Base-by-base conservation (phyloP, 2,888 invertebrate species). In the Syrphus vitripennis region DNA sequence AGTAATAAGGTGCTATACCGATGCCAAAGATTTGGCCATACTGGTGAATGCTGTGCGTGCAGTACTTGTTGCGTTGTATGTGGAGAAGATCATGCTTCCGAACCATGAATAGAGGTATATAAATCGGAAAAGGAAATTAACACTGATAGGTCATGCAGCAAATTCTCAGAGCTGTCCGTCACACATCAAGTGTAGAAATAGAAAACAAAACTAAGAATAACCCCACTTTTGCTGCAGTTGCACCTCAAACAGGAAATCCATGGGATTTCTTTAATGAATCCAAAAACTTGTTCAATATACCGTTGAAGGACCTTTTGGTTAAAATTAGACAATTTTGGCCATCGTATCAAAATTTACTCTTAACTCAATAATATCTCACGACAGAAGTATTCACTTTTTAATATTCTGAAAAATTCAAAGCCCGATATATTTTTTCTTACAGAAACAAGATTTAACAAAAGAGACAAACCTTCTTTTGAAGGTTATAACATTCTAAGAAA, bases 241-340 rank as follows among this genome's bases (percentile, higher is more conserved):
- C 2, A 45, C 21, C 24, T 2, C 45, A 65, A 29, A 14, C 45
- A 45, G 45, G 65, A 24, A 45, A 29, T 65, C 29, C 48, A 5
- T 29, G 45, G n/a, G 42, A 42, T 1, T 42, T 63, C 19, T 16
- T 65, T n/a, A 45, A 31, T 65, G 65, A 42, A 29, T 65, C 65
- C 10, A 26, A 65, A 31, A 65, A 45, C 26, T 12, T 31, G n/a
- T 65, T 65, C 12, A 65, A n/a, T n/a, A n/a, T n/a, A n/a, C n/a
- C n/a, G n/a, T n/a, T n/a, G n/a, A n/a, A n/a, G n/a, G n/a, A n/a
- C 26, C 26, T 65, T 16, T 29, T 65, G n/a, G 45, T 65, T 29
- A 65, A 65, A 65, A 65, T 65, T 29, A 65, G 65, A 24, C 65
- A 26, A 29, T 53, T 53, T 53, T 53, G 53, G 45, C 63, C n/a